Conservation (phyloP, 2,888 invertebrate species). For the Doris montereyensis region DNA sequence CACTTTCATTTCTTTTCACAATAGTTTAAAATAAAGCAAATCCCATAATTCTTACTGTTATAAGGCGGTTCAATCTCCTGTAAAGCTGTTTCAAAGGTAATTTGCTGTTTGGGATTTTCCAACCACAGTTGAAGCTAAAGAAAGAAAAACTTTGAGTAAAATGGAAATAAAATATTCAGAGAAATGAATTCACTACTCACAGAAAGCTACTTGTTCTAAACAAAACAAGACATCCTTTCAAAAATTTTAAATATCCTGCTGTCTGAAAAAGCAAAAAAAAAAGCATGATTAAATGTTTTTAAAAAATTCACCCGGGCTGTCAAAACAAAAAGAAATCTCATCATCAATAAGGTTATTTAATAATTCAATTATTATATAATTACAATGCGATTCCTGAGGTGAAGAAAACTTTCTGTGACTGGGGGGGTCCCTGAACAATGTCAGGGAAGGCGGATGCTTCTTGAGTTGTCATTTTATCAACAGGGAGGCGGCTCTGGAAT, state of each 20-base stretch:
- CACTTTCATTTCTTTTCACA: too few relatives aligned
- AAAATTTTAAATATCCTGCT: too few relatives aligned
- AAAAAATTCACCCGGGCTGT: too few relatives aligned
- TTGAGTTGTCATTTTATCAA: slow-evolving; percentile 93
- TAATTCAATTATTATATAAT: slow-evolving; percentile 52
- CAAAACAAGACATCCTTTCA: too few relatives aligned
- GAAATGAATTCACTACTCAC: too few relatives aligned
- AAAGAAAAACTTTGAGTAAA: background rate
- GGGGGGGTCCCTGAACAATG: slow-evolving; percentile 86
- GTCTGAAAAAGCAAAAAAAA: too few relatives aligned
- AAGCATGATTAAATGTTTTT: too few relatives aligned
- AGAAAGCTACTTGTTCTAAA: too few relatives aligned
- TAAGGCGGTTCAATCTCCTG: slow-evolving; percentile 89
- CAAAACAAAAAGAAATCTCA: too few relatives aligned
- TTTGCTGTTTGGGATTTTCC: slow-evolving; percentile 92
- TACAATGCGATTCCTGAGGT: slow-evolving; percentile 89
- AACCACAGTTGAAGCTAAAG: slow-evolving; percentile 90
- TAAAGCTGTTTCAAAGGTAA: slow-evolving; percentile 86
- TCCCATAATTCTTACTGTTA: slow-evolving; percentile 78
- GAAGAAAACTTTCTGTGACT: slow-evolving; percentile 91
- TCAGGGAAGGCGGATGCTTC: slow-evolving; percentile 96
- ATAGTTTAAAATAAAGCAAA: background rate
- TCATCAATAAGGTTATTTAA: too few relatives aligned
- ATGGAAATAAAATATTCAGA: too few relatives aligned
- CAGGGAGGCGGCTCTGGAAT: slow-evolving; percentile 87